phyloP scores from a whole-genome alignment of 2,797 vertebrate species.

The Taeniopygia guttata region DNA sequence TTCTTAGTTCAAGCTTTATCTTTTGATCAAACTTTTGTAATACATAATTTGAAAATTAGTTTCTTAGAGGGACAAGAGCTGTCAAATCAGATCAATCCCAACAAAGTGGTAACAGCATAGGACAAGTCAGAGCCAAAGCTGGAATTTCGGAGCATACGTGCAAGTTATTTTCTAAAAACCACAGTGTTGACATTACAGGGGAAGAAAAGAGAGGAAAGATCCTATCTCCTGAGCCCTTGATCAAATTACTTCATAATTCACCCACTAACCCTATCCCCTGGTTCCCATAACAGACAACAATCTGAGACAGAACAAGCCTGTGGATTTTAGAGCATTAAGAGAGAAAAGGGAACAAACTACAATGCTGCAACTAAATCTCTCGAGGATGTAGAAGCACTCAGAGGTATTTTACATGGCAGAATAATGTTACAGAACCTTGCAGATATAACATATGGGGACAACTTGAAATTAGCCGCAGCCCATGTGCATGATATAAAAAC shows the following conservation, averaged over 20 bases:
- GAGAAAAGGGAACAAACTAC: not conserved
- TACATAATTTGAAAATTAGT: slow-evolving; percentile 22
- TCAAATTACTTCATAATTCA: slow-evolving; percentile 50
- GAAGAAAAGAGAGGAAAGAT: slow-evolving; percentile 46
- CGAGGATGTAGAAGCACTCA: not conserved
- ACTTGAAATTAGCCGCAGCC: not conserved
- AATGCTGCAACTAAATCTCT: not conserved
- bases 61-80: slow-evolving; percentile 47
- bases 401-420: not conserved
- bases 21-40: slow-evolving; percentile 11
- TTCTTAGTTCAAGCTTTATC: slow-evolving; percentile 30
- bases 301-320: not conserved
- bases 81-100: slow-evolving; percentile 38
- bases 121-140: slow-evolving; percentile 20
- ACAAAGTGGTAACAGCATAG: not conserved
- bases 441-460: not conserved
- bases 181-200: slow-evolving; percentile 55
- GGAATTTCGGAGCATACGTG: slow-evolving; percentile 10
- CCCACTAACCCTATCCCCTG: not conserved
- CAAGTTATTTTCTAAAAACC: slow-evolving; percentile 44
- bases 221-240: not conserved
- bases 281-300: slow-evolving; percentile 17
- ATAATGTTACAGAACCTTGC: not conserved
- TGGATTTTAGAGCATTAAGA: not conserved
- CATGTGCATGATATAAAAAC: not conserved